Evolutionary conservation across 2,797 vertebrate species (phyloP).

Genomic region (Neosilurus hyrtlii): DNA sequence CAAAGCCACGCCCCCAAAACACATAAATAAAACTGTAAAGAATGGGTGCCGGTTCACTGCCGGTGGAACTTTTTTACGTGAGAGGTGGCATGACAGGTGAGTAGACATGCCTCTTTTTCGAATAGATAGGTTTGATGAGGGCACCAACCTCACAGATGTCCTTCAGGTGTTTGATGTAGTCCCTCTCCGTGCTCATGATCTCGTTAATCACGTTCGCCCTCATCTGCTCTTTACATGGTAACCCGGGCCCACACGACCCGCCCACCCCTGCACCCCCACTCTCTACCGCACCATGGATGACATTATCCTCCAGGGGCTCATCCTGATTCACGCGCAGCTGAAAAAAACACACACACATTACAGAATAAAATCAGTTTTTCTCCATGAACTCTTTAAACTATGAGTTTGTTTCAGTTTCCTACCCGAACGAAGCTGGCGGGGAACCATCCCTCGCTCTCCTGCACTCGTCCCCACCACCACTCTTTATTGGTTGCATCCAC

Average conservation of each 20-base stretch:
- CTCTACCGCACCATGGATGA: constrained; percentile 68
- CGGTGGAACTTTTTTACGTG: neutral
- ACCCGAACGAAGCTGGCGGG: constrained; percentile 95
- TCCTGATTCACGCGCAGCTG: constrained; percentile 95
- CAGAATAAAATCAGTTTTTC: neutral
- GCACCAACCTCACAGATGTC: constrained; percentile 92
- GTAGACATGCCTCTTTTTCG: neutral
- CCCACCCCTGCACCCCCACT: constrained; percentile 65
- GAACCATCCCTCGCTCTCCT: constrained; percentile 94
- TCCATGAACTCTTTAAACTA: neutral
- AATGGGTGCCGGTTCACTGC: neutral
- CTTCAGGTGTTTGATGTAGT: constrained; percentile 95
- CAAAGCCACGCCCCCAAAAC: neutral
- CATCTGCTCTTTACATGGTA: constrained; percentile 94
- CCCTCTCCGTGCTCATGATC: constrained; percentile 93
- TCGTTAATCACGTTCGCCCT: constrained; percentile 94
- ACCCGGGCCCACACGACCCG: constrained; percentile 74
- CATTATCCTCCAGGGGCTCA: constrained; percentile 85
- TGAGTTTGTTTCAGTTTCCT: constrained; percentile 50
- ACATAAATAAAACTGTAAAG: neutral
- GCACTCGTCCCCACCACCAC: constrained; percentile 97
- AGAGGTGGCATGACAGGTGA: neutral
- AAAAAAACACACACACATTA: neutral
- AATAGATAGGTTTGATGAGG: neutral
- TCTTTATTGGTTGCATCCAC: constrained; percentile 95